These are phyloP conservation scores for Rugalucina vietnamica DNA, from an alignment of 2,888 invertebrate genomes.

Conservation along the genomic window DNA sequence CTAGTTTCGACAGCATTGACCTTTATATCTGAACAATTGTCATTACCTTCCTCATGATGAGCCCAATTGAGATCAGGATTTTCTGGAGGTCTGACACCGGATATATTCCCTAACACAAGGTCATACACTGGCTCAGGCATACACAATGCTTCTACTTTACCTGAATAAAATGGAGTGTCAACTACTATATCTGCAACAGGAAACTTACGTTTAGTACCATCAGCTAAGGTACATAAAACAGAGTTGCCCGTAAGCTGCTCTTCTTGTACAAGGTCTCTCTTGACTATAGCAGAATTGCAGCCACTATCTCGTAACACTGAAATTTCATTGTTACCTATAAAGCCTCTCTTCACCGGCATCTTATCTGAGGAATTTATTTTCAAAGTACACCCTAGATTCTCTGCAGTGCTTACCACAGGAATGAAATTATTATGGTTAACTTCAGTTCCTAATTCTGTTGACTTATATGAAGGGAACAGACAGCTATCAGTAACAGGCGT, in stretches of 20 bases:
- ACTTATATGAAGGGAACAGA: too few species aligned
- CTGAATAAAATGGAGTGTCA: slow-evolving; percentile 45
- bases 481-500: too few species aligned
- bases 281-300: slow-evolving; percentile 42
- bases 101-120: slow-evolving; percentile 47
- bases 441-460: too few species aligned
- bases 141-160: slow-evolving; percentile 38
- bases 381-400: too few species aligned
- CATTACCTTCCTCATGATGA: too few species aligned
- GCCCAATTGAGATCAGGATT: slow-evolving; percentile 42
- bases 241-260: slow-evolving; percentile 31
- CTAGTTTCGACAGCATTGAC: neutral
- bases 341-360: too few species aligned
- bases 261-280: slow-evolving; percentile 19
- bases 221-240: slow-evolving; percentile 32
- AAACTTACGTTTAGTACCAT: slow-evolving; percentile 30
- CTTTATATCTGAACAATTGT: too few species aligned
- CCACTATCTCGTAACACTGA: slow-evolving; percentile 50
- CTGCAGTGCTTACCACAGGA: too few species aligned
- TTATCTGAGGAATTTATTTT: too few species aligned
- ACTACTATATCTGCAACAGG: slow-evolving; percentile 38
- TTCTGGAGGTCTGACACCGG: slow-evolving; percentile 14
- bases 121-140: slow-evolving; percentile 45
- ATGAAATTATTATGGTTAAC: too few species aligned
- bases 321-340: too few species aligned